Percentiles rank a stretch among this genome's conserved stretches.
These are phyloP conservation scores for Hemibagrus wyckioides DNA, from an alignment of 2,113 vertebrate species.

Conservation along the genomic window DNA sequence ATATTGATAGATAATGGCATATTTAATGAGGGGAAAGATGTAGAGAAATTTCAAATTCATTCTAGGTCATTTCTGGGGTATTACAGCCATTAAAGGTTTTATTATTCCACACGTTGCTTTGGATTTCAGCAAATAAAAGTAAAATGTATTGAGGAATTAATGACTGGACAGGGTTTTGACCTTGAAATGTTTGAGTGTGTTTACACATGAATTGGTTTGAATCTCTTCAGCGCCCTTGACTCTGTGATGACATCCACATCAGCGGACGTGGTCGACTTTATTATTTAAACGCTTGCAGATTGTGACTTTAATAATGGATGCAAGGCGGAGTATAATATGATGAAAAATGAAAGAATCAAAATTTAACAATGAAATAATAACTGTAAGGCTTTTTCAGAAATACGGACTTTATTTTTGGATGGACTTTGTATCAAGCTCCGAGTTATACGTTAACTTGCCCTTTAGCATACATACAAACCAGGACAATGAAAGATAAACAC, in stretches of 20 bases:
- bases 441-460: not conserved
- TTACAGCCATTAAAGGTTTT: not conserved
- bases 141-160: not conserved
- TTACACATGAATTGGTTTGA: not conserved
- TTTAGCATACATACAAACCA: not conserved
- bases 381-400: not conserved
- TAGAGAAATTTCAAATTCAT: not conserved
- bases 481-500: not conserved
- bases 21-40: not conserved
- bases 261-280: not conserved
- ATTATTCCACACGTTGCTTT: not conserved
- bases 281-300: not conserved
- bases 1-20: not conserved
- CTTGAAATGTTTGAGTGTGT: not conserved
- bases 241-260: not conserved
- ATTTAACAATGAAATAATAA: not conserved
- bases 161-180: not conserved
- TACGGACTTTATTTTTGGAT: not conserved
- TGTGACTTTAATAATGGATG: not conserved
- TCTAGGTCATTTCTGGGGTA: not conserved
- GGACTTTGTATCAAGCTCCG: slow-evolving; percentile 7
- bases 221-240: slow-evolving; percentile 2
- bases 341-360: not conserved
- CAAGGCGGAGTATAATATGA: not conserved
- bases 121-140: not conserved